Conservation (phyloP, 1,140 invertebrate genomes). For the Marisa cornuarietis region DNA sequence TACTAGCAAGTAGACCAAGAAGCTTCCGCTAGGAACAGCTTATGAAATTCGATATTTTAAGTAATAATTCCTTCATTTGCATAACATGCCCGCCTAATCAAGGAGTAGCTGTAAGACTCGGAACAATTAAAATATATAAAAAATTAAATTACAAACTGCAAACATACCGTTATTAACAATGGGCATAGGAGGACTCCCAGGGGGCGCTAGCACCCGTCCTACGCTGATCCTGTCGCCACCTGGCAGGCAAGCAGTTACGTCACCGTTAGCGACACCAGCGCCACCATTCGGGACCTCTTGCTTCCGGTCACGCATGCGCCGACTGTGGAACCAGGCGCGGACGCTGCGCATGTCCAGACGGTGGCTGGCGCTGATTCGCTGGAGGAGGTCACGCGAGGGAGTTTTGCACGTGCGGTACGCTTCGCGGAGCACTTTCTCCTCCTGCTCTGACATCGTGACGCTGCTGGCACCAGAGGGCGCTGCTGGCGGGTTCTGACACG, state of each 20-base stretch:
- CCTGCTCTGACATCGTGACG: neutral
- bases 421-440: conserved; percentile 16
- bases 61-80: too few relatives aligned
- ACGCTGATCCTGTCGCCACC: neutral
- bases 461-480: too few relatives aligned
- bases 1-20: too few relatives aligned
- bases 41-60: too few relatives aligned
- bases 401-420: conserved; percentile 14
- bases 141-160: neutral
- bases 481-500: too few relatives aligned
- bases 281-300: conserved; percentile 1
- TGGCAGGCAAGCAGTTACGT: too few relatives aligned
- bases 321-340: conserved; percentile 27
- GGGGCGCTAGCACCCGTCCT: conserved; percentile 13
- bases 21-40: too few relatives aligned
- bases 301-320: neutral
- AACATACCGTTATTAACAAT: conserved; percentile 37
- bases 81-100: too few relatives aligned
- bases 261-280: neutral
- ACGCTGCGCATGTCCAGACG: conserved; percentile 13
- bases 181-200: conserved; percentile 33
- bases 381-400: conserved; percentile 22
- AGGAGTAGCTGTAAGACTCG: too few relatives aligned
- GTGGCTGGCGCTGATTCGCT: conserved; percentile 25
- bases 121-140: too few relatives aligned